Conservation (phyloP, 2,113 vertebrate genomes). For the Apodemus speciosus region DNA sequence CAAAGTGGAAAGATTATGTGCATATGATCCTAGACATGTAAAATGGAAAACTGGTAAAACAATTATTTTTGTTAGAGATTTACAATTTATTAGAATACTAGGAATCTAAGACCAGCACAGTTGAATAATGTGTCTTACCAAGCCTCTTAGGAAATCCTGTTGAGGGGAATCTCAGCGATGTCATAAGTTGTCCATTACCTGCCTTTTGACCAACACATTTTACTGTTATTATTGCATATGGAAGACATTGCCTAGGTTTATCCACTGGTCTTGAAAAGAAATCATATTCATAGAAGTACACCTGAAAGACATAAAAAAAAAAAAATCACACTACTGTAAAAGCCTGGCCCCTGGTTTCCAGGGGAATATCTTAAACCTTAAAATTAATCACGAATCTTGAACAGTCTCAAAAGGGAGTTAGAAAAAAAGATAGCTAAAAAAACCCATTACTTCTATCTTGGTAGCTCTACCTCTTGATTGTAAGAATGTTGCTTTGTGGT, state of each 20-base stretch:
- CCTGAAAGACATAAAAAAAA: slow-evolving; percentile 73
- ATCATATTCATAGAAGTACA: slow-evolving; percentile 85
- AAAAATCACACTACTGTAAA: slow-evolving; percentile 15
- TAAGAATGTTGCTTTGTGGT: background rate
- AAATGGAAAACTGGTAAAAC: background rate
- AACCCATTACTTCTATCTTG: background rate
- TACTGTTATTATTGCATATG: slow-evolving; percentile 81
- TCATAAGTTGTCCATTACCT: slow-evolving; percentile 32
- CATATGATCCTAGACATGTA: background rate
- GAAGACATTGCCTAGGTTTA: slow-evolving; percentile 85
- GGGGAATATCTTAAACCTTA: background rate
- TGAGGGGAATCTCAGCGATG: slow-evolving; percentile 61
- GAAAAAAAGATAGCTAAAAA: background rate
- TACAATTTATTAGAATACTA: background rate
- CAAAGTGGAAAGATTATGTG: slow-evolving; percentile 9
- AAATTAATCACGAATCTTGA: background rate
- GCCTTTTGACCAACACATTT: slow-evolving; percentile 73
- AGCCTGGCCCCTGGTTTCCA: background rate
- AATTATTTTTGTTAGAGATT: background rate
- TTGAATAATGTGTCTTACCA: slow-evolving; percentile 77
- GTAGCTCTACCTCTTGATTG: background rate
- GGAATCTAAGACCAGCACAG: slow-evolving; percentile 9
- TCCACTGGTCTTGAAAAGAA: slow-evolving; percentile 78
- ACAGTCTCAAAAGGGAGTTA: background rate
- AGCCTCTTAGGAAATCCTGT: slow-evolving; percentile 66